Conservation (phyloP, 2,113 vertebrate genomes). For the Melanerpes formicivorus region DNA sequence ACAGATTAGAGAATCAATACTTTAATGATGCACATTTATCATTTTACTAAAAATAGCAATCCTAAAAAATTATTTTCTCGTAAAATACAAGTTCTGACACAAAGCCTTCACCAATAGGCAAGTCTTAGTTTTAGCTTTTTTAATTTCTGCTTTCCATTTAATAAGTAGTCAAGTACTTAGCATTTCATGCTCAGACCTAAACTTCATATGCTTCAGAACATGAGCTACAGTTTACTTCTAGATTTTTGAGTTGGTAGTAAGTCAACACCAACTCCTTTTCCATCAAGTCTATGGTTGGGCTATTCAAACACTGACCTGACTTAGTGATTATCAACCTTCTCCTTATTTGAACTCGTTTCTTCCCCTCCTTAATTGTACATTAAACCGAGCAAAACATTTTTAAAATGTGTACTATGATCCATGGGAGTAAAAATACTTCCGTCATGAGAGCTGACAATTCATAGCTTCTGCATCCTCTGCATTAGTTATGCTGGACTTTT, state of each 20-base stretch:
- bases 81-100: not conserved
- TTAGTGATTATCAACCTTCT: slow-evolving; percentile 8
- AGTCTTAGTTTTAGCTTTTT: not conserved
- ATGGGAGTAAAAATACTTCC: slow-evolving; percentile 50
- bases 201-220: not conserved
- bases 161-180: not conserved
- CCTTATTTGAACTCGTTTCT: slow-evolving; percentile 51
- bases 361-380: slow-evolving; percentile 14
- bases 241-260: not conserved
- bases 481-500: slow-evolving; percentile 53
- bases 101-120: not conserved
- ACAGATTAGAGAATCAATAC: not conserved
- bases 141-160: not conserved
- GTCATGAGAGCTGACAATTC: slow-evolving; percentile 46
- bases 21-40: not conserved
- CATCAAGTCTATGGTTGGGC: not conserved
- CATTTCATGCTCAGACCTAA: not conserved
- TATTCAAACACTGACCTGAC: not conserved
- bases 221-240: not conserved
- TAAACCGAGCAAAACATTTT: slow-evolving; percentile 39
- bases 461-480: slow-evolving; percentile 40
- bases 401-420: slow-evolving; percentile 56
- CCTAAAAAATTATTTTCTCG: not conserved
- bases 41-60: not conserved
- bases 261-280: not conserved